Evolutionary conservation across 2,888 invertebrate species (phyloP).

Genomic region (Hesperia comma): DNA sequence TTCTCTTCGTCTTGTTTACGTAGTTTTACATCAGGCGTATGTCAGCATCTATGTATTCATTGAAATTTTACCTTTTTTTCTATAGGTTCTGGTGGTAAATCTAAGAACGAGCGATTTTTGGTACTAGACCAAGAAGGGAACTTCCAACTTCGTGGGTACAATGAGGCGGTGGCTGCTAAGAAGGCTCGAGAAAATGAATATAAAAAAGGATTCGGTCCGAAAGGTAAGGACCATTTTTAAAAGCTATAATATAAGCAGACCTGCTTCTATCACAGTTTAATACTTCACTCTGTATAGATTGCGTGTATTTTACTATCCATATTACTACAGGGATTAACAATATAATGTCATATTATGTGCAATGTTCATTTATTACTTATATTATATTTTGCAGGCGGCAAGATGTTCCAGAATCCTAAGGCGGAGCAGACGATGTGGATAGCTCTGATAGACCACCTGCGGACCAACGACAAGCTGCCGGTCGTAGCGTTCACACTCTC

Average conservation of each 20-base stretch:
- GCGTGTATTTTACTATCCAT: no score
- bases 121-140: slow-evolving; percentile 91
- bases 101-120: slow-evolving; percentile 89
- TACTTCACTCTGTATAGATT: no score
- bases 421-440: slow-evolving; percentile 93
- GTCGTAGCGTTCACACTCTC: slow-evolving; percentile 98
- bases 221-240: slow-evolving; percentile 54
- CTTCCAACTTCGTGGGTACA: slow-evolving; percentile 88
- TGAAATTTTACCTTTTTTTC: no score
- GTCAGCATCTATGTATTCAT: no score
- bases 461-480: slow-evolving; percentile 92
- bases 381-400: slow-evolving; percentile 57
- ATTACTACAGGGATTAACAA: no score
- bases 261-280: no score
- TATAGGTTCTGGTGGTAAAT: slow-evolving; percentile 87
- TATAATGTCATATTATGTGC: no score
- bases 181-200: slow-evolving; percentile 72
- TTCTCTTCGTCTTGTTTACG: no score
- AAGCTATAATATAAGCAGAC: neutral
- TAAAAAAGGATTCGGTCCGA: slow-evolving; percentile 77
- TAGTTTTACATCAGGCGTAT: no score
- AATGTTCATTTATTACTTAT: neutral
- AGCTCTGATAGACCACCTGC: slow-evolving; percentile 92
- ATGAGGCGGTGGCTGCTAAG: slow-evolving; percentile 81
- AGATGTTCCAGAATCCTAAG: slow-evolving; percentile 78